phyloP scores from a whole-genome alignment of 2,888 invertebrate species.

The Agrotis segetum region DNA sequence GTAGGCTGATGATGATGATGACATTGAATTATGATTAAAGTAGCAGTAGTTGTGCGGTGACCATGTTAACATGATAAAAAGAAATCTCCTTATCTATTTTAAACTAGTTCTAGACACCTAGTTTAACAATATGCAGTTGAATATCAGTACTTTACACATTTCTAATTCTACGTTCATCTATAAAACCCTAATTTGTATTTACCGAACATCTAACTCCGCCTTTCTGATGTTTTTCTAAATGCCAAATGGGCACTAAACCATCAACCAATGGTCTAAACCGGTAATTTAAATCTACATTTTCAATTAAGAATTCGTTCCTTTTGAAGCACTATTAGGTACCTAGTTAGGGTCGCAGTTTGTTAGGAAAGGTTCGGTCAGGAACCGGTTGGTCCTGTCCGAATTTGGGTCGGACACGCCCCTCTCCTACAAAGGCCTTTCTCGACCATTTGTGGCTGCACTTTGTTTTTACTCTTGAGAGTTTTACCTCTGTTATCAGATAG shows the following conservation, averaged over 20 bases:
- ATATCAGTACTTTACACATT: not conserved
- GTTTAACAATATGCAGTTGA: too few relatives aligned
- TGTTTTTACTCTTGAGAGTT: not conserved
- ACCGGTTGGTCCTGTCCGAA: constrained; percentile 3
- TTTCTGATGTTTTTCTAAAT: constrained; percentile 45
- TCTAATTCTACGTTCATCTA: not conserved
- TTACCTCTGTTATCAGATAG: too few relatives aligned
- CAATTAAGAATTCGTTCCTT: constrained; percentile 22
- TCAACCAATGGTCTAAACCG: constrained; percentile 14
- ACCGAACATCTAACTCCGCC: constrained; percentile 33
- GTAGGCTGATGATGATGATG: too few relatives aligned
- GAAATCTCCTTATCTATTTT: too few relatives aligned
- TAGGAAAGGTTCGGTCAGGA: constrained; percentile 9
- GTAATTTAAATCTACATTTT: constrained; percentile 26
- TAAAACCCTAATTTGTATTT: constrained; percentile 5
- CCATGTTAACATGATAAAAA: too few relatives aligned
- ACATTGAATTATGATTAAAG: too few relatives aligned
- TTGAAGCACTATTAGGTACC: not conserved
- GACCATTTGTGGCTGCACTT: not conserved
- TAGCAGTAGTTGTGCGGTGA: too few relatives aligned
- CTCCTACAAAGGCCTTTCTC: constrained; percentile 18
- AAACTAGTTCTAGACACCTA: too few relatives aligned
- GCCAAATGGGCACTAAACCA: constrained; percentile 5
- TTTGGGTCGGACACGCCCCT: constrained; percentile 29
- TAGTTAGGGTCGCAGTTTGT: not conserved